A percentile compares a stretch with the other conserved stretches of the same genome.
Evolutionary conservation across 2,113 vertebrate genomes (phyloP).

Genomic region (Cervus canadensis): DNA sequence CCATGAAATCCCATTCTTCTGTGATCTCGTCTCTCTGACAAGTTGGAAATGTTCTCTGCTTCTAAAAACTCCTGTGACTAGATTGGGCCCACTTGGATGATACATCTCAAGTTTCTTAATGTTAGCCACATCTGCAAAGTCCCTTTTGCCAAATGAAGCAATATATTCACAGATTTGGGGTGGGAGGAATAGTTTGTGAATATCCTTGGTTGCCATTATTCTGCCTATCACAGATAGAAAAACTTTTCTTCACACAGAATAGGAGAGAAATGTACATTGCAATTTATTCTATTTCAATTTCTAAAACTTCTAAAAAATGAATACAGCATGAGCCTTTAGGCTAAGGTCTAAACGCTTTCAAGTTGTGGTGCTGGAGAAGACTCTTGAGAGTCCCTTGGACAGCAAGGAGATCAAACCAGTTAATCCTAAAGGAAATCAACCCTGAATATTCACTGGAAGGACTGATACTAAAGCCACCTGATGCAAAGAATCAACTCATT

Average conservation of each 20-base stretch:
- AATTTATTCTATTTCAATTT: not conserved
- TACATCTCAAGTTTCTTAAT: not conserved
- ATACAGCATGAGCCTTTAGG: not conserved
- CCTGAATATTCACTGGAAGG: not conserved
- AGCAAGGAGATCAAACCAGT: not conserved
- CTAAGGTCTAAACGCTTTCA: not conserved
- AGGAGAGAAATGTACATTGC: not conserved
- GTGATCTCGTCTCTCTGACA: not conserved
- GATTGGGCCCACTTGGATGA: not conserved
- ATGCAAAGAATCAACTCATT: not conserved
- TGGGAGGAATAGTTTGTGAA: fast-evolving
- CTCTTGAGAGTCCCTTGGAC: not conserved
- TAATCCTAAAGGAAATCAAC: not conserved
- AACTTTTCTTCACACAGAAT: not conserved
- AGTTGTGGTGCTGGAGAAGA: not conserved
- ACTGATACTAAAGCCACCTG: not conserved
- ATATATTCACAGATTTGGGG: not conserved
- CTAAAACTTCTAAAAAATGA: not conserved
- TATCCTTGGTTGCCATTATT: not conserved
- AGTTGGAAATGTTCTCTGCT: not conserved
- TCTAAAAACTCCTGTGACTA: not conserved
- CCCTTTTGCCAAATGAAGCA: not conserved
- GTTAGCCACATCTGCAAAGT: not conserved
- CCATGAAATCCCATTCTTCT: not conserved
- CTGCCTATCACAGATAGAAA: not conserved